phyloP scores from a whole-genome alignment of 2,888 invertebrate species.

The Cephus pygmeus region DNA sequence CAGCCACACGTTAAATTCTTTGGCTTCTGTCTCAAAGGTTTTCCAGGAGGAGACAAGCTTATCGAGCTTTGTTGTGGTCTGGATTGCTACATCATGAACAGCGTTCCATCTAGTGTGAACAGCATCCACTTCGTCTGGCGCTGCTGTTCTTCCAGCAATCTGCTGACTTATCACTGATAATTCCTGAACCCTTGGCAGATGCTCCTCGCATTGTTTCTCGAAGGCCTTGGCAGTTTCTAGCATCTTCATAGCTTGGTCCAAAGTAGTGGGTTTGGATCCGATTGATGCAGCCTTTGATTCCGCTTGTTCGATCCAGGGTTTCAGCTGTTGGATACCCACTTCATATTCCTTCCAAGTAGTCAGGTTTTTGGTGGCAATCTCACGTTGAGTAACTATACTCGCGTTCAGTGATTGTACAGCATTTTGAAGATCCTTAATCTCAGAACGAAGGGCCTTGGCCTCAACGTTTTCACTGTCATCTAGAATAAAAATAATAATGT shows the following conservation, averaged over 20 bases:
- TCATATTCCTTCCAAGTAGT: constrained; percentile 89
- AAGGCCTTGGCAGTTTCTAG: constrained; percentile 79
- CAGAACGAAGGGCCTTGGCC: constrained; percentile 79
- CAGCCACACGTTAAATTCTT: constrained; percentile 83
- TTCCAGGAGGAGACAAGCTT: constrained; percentile 85
- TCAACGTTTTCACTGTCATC: constrained; percentile 77
- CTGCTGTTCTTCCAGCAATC: constrained; percentile 79
- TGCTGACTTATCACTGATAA: constrained; percentile 80
- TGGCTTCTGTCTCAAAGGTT: constrained; percentile 81
- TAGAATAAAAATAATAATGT: constrained; percentile 22
- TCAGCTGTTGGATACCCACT: constrained; percentile 80
- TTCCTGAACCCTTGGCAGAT: constrained; percentile 79
- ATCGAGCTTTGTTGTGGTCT: constrained; percentile 82
- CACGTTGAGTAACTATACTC: constrained; percentile 80
- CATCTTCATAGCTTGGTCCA: constrained; percentile 85
- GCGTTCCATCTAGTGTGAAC: constrained; percentile 87
- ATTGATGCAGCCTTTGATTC: constrained; percentile 82
- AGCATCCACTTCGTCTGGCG: constrained; percentile 86
- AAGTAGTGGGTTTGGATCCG: constrained; percentile 79
- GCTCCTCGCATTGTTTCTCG: constrained; percentile 81
- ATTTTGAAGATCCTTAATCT: constrained; percentile 80
- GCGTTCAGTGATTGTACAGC: constrained; percentile 81
- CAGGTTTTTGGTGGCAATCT: constrained; percentile 81
- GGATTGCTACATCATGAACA: constrained; percentile 82
- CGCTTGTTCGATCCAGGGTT: constrained; percentile 90